Evolutionary conservation across 1,140 invertebrate species (phyloP), one percentile per base, ranked within the genome.

Genomic region (Delia radicum): DNA sequence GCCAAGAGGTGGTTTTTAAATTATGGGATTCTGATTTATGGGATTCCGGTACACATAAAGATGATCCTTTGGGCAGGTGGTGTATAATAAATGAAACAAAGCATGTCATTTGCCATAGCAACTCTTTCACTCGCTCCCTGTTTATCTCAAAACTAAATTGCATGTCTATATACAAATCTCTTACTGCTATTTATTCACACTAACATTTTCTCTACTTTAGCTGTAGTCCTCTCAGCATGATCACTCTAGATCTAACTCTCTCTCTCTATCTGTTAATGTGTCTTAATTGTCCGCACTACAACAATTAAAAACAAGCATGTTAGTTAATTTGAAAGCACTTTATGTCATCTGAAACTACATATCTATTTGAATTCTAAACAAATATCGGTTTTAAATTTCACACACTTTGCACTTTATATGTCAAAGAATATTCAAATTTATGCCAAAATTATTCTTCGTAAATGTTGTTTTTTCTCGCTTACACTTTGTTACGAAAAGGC

Each of bases 1-100:
- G 90, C 80, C 92, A 94, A 88, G 89, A 90, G 87, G 86, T 93
- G 85, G 89, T 89, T 83, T 88, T 93, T 86, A 90, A 91, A 85
- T 87, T 94, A 82, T 95, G 93, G 93, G 94, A 96, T 89, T 95
- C 92, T 91, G 94, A 95, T 90, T 90, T 95, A 55, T 55, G 15
- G 48, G 71, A 73, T 85, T 91, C 91, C 82, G 93, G 93, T 83
- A 90, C 92, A 84, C 77, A 78, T 72, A 92, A 92, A 88, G 93
- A 95, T 90, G 94, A 95, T 90, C 92, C 90, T 89, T 91, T 95
- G 86, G 93, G 94, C 89, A 95, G 93, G 94, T 85, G 83, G 79
- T 83, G 72, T 55, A 75, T 67, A 26, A 73, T 42, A 67, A 29
- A 21, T 18, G 24, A 55, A 55, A 33, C n/a, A 15, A 31, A 29